These are phyloP conservation scores for Drosophila auraria DNA, from an alignment of 1,140 invertebrate genomes.

Conservation along the genomic window DNA sequence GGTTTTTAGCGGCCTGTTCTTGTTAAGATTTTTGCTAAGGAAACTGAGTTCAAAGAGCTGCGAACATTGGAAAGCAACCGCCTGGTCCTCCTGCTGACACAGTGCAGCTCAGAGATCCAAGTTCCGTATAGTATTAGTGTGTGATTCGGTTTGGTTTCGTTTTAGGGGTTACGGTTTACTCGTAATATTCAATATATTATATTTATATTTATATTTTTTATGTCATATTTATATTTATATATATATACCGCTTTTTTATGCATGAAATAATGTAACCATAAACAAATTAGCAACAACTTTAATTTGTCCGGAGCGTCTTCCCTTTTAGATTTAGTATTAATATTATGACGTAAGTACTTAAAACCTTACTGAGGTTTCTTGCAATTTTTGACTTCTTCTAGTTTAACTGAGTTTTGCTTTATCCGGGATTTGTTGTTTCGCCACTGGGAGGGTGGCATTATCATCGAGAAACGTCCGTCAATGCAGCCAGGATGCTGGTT, in stretches of 20 bases:
- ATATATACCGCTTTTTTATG: slow-evolving; percentile 62
- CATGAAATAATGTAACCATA: slow-evolving; percentile 85
- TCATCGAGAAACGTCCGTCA: slow-evolving; percentile 47
- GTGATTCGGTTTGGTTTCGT: slow-evolving; percentile 35
- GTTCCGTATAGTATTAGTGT: slow-evolving; percentile 51
- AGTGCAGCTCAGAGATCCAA: slow-evolving; percentile 51
- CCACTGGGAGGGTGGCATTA: slow-evolving; percentile 6
- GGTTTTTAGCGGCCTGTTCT: slow-evolving; percentile 37
- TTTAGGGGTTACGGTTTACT: slow-evolving; percentile 52
- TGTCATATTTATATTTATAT: slow-evolving; percentile 47
- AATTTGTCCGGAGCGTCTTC: slow-evolving; percentile 76
- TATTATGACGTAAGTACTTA: slow-evolving; percentile 76
- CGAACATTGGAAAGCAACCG: slow-evolving; percentile 68
- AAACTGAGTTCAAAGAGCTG: slow-evolving; percentile 81
- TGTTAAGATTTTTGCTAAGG: slow-evolving; percentile 53
- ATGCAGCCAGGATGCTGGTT: slow-evolving; percentile 46
- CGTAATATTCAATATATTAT: slow-evolving; percentile 55
- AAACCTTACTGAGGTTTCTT: slow-evolving; percentile 62
- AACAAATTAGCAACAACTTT: slow-evolving; percentile 83
- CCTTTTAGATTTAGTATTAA: slow-evolving; percentile 60
- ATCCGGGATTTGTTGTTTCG: slow-evolving; percentile 34
- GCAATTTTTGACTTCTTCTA: slow-evolving; percentile 71
- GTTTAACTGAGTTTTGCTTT: slow-evolving; percentile 69
- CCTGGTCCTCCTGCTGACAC: slow-evolving; percentile 47
- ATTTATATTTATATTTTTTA: slow-evolving; percentile 57